These are phyloP conservation scores for Sphaerophoria rueppellii DNA, from an alignment of 2,888 invertebrate species.

Conservation along the genomic window DNA sequence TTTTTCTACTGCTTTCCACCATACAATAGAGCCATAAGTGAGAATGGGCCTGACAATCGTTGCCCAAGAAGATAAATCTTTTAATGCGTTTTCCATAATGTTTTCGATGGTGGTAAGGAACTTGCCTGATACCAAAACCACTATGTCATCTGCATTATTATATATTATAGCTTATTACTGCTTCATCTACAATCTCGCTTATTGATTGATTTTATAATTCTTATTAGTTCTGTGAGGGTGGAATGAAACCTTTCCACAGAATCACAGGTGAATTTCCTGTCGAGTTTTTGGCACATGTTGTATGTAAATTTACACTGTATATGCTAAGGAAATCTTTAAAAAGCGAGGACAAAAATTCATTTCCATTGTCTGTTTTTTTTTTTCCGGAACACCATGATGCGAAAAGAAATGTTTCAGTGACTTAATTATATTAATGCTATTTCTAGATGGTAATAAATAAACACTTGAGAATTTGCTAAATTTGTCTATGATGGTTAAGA, in stretches of 20 bases:
- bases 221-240: constrained; percentile 27
- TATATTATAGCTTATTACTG: constrained; percentile 48
- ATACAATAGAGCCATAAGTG: too few species aligned
- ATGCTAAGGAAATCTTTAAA: constrained; percentile 62
- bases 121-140: too few species aligned
- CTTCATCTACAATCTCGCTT: constrained; percentile 53
- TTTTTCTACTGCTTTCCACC: too few species aligned
- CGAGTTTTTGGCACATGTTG: constrained; percentile 34
- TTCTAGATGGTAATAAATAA: constrained; percentile 60
- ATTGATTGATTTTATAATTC: constrained; percentile 21
- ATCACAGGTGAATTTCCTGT: constrained; percentile 44
- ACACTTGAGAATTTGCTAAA: constrained; percentile 68
- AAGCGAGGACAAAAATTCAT: constrained; percentile 57
- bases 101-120: too few species aligned
- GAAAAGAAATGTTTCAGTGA: constrained; percentile 41
- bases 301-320: constrained; percentile 33
- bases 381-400: constrained; percentile 56
- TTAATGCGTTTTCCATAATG: too few species aligned
- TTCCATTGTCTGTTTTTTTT: constrained; percentile 69
- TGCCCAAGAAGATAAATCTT: too few species aligned
- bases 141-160: too few species aligned
- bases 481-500: constrained; percentile 67
- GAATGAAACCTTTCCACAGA: constrained; percentile 45
- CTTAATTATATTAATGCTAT: constrained; percentile 59
- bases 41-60: too few species aligned